phyloP scores from a whole-genome alignment of 2,797 vertebrate genomes.

The Salmo trutta region DNA sequence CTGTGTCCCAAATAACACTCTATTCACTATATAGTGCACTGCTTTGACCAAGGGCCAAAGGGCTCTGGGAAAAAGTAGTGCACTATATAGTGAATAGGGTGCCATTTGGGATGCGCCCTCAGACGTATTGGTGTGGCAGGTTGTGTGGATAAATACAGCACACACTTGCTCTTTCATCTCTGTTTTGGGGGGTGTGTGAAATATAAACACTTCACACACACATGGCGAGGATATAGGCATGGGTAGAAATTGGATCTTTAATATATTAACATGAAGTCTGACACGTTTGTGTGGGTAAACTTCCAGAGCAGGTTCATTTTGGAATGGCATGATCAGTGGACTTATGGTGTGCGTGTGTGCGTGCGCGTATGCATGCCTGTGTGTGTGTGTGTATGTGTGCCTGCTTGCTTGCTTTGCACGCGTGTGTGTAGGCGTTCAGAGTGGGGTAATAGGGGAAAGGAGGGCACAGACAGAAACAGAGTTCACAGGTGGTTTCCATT shows the following conservation, averaged over 20 bases:
- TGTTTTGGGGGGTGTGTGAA: too few relatives aligned
- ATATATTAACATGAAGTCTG: neutral
- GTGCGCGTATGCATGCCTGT: neutral
- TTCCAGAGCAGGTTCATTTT: neutral
- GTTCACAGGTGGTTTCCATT: constrained; percentile 50
- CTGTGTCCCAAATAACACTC: too few relatives aligned
- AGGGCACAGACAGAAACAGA: constrained; percentile 33
- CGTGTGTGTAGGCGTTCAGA: constrained; percentile 27
- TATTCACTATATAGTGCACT: too few relatives aligned
- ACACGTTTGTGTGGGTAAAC: neutral
- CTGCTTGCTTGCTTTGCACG: constrained; percentile 5
- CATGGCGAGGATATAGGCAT: constrained; percentile 36
- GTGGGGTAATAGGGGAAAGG: constrained; percentile 29
- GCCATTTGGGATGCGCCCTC: too few relatives aligned
- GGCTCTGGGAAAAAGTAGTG: too few relatives aligned
- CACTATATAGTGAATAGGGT: too few relatives aligned
- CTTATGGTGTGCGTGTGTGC: too few relatives aligned
- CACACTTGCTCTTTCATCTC: too few relatives aligned
- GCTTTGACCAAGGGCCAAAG: too few relatives aligned
- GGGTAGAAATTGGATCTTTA: constrained; percentile 16
- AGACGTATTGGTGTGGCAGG: too few relatives aligned
- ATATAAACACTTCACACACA: too few relatives aligned
- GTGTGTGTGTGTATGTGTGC: constrained; percentile 12
- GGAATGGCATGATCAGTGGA: neutral
- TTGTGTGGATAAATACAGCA: too few relatives aligned